Conservation (phyloP, 2,797 vertebrate species). For the Lutjanus campechanus region DNA sequence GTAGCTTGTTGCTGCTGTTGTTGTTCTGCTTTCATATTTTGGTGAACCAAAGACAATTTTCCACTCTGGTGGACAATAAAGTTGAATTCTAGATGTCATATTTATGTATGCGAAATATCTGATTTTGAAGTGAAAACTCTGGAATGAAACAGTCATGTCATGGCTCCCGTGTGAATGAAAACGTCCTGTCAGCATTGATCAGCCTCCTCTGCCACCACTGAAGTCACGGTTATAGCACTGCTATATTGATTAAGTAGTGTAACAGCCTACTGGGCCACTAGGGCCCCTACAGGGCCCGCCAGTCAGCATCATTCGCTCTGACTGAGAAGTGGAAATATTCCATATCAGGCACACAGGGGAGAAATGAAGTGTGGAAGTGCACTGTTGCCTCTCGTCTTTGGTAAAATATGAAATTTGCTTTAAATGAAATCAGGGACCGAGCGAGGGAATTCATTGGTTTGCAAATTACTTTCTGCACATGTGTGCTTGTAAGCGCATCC, state of each 20-base stretch:
- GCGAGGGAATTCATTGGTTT: conserved; percentile 43
- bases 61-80: background rate
- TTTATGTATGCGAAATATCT: conserved; percentile 6
- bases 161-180: conserved; percentile 24
- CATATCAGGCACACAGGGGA: conserved; percentile 28
- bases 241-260: conserved; percentile 60
- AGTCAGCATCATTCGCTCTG: conserved; percentile 52
- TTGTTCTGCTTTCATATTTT: background rate
- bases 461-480: conserved; percentile 46
- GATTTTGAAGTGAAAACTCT: background rate
- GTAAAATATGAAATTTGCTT: conserved; percentile 43
- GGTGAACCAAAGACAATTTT: background rate
- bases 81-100: background rate
- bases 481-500: background rate
- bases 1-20: background rate
- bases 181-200: conserved; percentile 15
- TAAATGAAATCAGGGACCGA: conserved; percentile 44
- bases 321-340: conserved; percentile 51
- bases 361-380: conserved; percentile 42
- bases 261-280: conserved; percentile 42
- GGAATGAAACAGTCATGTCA: conserved; percentile 13
- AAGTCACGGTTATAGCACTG: conserved; percentile 52
- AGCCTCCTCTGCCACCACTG: conserved; percentile 13
- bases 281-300: conserved; percentile 47
- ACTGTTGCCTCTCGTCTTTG: conserved; percentile 29